Conservation (phyloP, 2,113 vertebrate genomes). For the Phyllopteryx taeniolatus region DNA sequence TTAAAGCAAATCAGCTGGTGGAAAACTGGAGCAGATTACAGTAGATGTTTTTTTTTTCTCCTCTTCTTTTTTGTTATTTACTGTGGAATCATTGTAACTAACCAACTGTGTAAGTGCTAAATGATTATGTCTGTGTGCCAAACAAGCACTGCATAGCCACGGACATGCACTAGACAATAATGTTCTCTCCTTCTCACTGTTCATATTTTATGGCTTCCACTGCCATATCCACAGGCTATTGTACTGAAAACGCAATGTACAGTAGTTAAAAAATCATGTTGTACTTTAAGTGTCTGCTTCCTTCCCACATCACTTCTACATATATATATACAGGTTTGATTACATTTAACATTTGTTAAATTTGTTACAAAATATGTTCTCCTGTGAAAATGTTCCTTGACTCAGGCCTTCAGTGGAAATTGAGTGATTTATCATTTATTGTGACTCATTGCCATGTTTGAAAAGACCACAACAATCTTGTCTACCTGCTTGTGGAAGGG, state of each 20-base stretch:
- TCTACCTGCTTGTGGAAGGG: neutral
- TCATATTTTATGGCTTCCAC: neutral
- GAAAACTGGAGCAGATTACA: slow-evolving; percentile 2
- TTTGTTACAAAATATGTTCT: neutral
- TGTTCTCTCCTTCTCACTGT: neutral
- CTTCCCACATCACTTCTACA: neutral
- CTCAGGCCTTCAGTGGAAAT: neutral
- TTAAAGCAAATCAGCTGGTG: neutral
- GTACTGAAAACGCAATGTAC: neutral
- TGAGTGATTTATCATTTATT: neutral
- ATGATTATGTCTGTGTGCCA: neutral
- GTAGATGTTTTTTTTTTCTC: neutral
- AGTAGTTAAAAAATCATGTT: neutral
- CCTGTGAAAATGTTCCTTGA: neutral
- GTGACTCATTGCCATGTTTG: neutral
- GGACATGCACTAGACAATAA: neutral
- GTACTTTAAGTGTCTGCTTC: neutral
- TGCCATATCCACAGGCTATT: neutral
- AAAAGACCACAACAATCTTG: neutral
- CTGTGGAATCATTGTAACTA: neutral
- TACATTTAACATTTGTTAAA: neutral
- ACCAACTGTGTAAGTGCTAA: neutral
- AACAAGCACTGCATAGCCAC: neutral
- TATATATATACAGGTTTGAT: neutral
- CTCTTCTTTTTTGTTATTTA: neutral